Evolutionary conservation across 2,888 invertebrate species (phyloP), one percentile per base, ranked within the genome.

Genomic region (Pegoplata infirma): DNA sequence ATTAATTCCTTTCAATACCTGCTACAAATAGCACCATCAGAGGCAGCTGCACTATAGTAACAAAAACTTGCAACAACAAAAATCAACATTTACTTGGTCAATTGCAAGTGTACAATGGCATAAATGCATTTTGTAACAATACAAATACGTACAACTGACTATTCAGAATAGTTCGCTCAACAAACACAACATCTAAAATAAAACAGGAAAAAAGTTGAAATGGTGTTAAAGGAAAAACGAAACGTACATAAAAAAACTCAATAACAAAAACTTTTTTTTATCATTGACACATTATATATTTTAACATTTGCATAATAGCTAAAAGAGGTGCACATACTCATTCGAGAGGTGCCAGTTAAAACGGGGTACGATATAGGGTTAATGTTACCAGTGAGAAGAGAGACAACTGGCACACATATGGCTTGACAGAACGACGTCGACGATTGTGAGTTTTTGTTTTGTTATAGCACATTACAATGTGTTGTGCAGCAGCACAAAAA

Each of bases 391-490:
- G 17, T 63, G 46, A 56, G 53, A 68, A 63, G 58, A 63, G 73
- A 68, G 72, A 73, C 77, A 77, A 77, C 73, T 78, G 78, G 74
- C 78, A 78, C 64, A 78, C 73, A 78, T 78, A 73, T 74, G 68
- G 56, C 19, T 68, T 78, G 78, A 78, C 64, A 74, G 23, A n/a
- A n/a, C n/a, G n/a, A 72, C 53, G 72, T 56, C 59, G 32, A 59
- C 71, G 23, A 63, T 56, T 67, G 55, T 71, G 55, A 67, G 46
- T 66, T 58, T 61, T 64, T n/a, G n/a, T 28, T 25, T 23, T 28
- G 16, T 28, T 47, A 46, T 5, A 40, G 46, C 16, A 63, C 7
- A 36, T 4, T 12, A 44, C 19, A 58, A 40, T 19, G n/a, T 17
- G 58, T 64, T 58, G n/a, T n/a, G 59, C 14, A 63, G 25, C 32